phyloP scores from a whole-genome alignment of 2,888 invertebrate genomes.

The Chymomyza fuscimana region DNA sequence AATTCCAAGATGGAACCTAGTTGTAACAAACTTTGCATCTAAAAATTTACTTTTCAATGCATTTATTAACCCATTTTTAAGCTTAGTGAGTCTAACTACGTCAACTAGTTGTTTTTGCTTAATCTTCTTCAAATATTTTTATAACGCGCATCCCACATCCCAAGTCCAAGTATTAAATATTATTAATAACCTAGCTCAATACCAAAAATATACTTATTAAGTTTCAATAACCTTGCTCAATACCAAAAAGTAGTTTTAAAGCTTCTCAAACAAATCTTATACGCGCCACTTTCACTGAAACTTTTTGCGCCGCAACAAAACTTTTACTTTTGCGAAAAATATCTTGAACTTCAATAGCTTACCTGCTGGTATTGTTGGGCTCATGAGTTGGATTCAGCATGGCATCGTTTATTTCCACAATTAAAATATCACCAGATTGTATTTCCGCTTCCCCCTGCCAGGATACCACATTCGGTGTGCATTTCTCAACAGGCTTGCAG shows the following conservation, averaged over 20 bases:
- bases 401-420: constrained; percentile 86
- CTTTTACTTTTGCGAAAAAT: not conserved
- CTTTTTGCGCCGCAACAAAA: not conserved
- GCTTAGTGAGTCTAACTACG: too few species aligned
- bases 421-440: constrained; percentile 86
- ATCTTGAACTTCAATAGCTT: constrained; percentile 25
- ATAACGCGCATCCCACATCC: too few species aligned
- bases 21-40: too few species aligned
- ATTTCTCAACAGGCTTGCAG: constrained; percentile 79
- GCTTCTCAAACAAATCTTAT: not conserved
- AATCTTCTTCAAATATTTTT: too few species aligned
- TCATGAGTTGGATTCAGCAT: constrained; percentile 79
- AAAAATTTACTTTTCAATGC: too few species aligned
- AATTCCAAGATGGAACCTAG: too few species aligned
- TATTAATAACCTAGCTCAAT: too few species aligned
- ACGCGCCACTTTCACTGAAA: not conserved
- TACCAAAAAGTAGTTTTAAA: not conserved
- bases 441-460: constrained; percentile 86
- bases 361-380: constrained; percentile 70
- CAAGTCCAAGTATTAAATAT: too few species aligned
- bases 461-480: constrained; percentile 82
- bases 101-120: too few species aligned
- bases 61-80: too few species aligned
- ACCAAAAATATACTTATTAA: not conserved
- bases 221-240: too few species aligned